phyloP scores from a whole-genome alignment of 2,888 invertebrate genomes.

The Hypomecis punctinalis region DNA sequence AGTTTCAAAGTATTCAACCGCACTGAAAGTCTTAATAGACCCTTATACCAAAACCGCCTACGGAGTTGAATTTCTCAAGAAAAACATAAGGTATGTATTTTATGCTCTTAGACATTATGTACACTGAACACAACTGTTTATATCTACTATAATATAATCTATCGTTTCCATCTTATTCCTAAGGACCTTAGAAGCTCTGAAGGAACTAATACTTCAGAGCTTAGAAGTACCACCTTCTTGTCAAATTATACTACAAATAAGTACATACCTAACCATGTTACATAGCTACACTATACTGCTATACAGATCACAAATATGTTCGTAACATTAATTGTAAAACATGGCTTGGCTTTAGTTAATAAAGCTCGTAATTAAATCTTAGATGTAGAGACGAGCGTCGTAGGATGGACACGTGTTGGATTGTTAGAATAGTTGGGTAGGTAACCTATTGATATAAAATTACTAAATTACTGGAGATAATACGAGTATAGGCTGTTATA shows the following conservation, averaged over 20 bases:
- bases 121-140: not conserved
- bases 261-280: not conserved
- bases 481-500: too few species aligned
- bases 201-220: too few species aligned
- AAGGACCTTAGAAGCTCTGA: too few species aligned
- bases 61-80: constrained; percentile 89
- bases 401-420: not conserved
- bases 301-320: too few species aligned
- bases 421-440: too few species aligned
- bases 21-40: constrained; percentile 88
- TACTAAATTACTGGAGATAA: too few species aligned
- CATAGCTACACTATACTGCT: not conserved
- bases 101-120: not conserved
- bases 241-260: not conserved
- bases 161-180: too few species aligned
- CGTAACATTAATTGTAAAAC: constrained; percentile 4
- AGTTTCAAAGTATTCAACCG: constrained; percentile 88
- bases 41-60: constrained; percentile 84
- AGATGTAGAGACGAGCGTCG: not conserved
- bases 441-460: too few species aligned
- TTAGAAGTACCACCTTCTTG: too few species aligned
- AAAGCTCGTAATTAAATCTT: constrained; percentile 9
- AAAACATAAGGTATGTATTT: constrained; percentile 72
- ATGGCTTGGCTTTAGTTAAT: constrained; percentile 9
- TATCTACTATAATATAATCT: too few species aligned